Evolutionary conservation across 2,113 vertebrate species (phyloP).

Genomic region (Chamaea fasciata): DNA sequence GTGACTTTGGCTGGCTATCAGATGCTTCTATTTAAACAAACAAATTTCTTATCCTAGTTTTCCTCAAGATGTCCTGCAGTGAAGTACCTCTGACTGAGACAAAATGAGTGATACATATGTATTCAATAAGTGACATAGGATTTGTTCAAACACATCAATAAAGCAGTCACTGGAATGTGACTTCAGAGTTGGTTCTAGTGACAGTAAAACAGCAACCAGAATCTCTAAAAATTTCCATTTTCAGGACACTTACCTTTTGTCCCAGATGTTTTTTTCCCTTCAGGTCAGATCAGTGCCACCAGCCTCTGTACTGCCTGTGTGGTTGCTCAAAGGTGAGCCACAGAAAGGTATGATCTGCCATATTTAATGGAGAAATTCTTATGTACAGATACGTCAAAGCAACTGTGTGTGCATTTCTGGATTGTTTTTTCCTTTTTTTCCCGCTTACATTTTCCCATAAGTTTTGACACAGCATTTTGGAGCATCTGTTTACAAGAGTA

Average conservation of each 20-base stretch:
- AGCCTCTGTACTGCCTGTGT: neutral
- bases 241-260: neutral
- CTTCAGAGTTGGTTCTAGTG: neutral
- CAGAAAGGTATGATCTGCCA: neutral
- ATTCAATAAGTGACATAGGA: neutral
- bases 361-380: neutral
- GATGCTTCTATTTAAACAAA: neutral
- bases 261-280: neutral
- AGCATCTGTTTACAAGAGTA: neutral
- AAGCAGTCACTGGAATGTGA: neutral
- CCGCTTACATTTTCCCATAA: neutral
- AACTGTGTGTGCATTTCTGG: neutral
- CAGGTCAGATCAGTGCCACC: neutral
- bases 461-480: neutral
- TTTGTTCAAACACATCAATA: neutral
- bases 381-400: neutral
- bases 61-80: neutral
- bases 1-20: neutral
- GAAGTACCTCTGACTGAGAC: neutral
- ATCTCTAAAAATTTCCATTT: neutral
- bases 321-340: neutral
- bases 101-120: neutral
- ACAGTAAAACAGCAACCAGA: neutral
- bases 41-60: neutral
- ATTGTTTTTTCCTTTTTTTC: fast-evolving